phyloP scores from a whole-genome alignment of 92 coral and sea anemone genomes.

The Epizoanthus rinbou region DNA sequence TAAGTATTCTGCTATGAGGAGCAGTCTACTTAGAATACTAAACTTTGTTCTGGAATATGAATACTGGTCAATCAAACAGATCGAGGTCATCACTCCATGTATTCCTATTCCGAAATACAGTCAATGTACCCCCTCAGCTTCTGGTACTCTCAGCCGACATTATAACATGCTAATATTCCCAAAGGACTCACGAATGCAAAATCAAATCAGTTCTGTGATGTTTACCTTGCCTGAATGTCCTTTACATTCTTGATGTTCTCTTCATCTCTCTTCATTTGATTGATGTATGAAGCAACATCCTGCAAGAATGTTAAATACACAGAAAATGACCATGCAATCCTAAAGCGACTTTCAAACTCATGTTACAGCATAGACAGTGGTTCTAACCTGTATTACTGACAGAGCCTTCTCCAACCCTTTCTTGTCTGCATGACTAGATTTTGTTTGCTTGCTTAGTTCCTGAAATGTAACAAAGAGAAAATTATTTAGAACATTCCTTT shows the following conservation, averaged over 20 bases:
- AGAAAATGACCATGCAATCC: background rate
- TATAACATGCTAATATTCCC: no score
- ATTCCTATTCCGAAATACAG: no score
- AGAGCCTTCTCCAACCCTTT: constrained; percentile 89
- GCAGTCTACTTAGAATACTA: no score
- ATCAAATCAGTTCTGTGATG: background rate
- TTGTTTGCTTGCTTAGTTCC: constrained; percentile 93
- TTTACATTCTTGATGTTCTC: constrained; percentile 87
- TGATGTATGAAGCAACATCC: constrained; percentile 97
- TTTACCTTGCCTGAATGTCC: constrained; percentile 91
- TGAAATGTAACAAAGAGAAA: constrained; percentile 24
- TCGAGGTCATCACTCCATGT: no score
- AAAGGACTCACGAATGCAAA: background rate
- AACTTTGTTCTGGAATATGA: no score
- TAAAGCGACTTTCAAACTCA: background rate
- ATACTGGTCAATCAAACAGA: no score
- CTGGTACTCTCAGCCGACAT: no score
- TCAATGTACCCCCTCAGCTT: no score
- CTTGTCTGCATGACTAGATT: constrained; percentile 82
- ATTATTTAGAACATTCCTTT: background rate
- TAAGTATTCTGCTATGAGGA: no score
- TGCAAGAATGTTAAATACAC: background rate
- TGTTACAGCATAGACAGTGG: background rate
- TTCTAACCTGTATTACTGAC: constrained; percentile 84
- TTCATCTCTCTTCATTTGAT: constrained; percentile 94